Evolutionary conservation across 1,140 invertebrate species (phyloP), one percentile per base, ranked within the genome.

Genomic region (Drosophila seguyi): DNA sequence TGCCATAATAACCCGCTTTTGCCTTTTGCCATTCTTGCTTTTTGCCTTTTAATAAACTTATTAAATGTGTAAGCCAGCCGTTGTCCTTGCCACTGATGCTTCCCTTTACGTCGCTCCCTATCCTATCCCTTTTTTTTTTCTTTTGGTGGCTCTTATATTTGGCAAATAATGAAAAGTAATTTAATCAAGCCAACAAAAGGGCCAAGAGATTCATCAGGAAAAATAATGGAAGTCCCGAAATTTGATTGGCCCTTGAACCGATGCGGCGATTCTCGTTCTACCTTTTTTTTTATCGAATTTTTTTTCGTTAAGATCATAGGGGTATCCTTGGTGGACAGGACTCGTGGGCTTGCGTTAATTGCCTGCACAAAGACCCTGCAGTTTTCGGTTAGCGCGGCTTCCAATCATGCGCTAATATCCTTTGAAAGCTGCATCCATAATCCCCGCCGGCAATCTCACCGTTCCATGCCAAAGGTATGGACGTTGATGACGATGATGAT

Each of bases 111-210:
- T 13, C 31, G 20, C 25, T 7, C 38, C 29, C 22, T 27, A 20
- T 18, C 20, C 56, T 34, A 42, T 4, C n/a, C 41, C 42, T 55
- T 29, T 22, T 66, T 31, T 52, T 7, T 29, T 52, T 29, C 16
- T 27, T 29, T 18, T 50, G 20, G 0, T 29, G 36, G 38, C 73
- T 85, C 80, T 90, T 88, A 84, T 88, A 84, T 88, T 88, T 79
- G 81, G 55, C 81, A 90, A 88, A 90, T 90, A 90, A 90, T 85
- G 85, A 90, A 90, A 90, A 90, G 83, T 90, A 90, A 90, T 90
- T 90, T 90, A 90, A 90, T 90, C 85, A 90, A 90, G 86, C 74
- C 83, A 85, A 90, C 85, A 90, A 90, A 90, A 59, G 71, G 59
- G 74, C 25, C 58, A 65, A 39, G 47, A 73, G 75, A 84, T 79